A percentile compares a stretch with the other conserved stretches of the same genome.
phyloP scores from a whole-genome alignment of 2,113 vertebrate species.

The Camelus bactrianus region DNA sequence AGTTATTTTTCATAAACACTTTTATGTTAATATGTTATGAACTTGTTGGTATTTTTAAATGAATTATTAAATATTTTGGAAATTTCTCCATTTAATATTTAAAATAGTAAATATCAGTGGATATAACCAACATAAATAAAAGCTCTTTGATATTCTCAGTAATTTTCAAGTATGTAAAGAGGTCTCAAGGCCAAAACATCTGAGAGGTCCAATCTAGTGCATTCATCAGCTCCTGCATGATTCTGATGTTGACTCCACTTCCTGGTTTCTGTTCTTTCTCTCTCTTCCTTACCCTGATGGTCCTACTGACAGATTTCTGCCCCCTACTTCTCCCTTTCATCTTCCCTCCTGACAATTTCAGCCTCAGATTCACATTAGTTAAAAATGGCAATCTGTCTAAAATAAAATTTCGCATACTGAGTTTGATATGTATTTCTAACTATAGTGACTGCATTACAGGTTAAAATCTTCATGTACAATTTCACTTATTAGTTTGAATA shows the following conservation, averaged over 20 bases:
- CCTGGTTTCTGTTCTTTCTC: neutral
- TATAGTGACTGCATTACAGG: neutral
- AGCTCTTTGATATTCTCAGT: neutral
- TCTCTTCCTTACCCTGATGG: neutral
- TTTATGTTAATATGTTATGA: neutral
- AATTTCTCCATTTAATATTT: neutral
- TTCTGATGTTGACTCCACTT: neutral
- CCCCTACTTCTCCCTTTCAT: neutral
- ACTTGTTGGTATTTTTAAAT: neutral
- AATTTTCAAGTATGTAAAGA: slow-evolving; percentile 18
- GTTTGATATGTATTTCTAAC: neutral
- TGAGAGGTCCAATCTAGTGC: neutral
- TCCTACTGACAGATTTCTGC: neutral
- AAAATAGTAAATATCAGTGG: neutral
- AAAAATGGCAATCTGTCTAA: neutral
- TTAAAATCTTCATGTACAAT: slow-evolving; percentile 35
- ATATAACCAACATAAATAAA: neutral
- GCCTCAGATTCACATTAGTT: neutral
- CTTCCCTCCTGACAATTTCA: neutral
- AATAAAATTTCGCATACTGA: neutral
- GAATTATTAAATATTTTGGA: slow-evolving; percentile 24
- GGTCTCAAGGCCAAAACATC: neutral
- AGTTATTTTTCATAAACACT: slow-evolving; percentile 37
- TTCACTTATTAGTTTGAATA: neutral
- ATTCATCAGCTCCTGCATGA: neutral